Base-by-base conservation (phyloP, 2,113 vertebrate species). In the Anthoscopus minutus region DNA sequence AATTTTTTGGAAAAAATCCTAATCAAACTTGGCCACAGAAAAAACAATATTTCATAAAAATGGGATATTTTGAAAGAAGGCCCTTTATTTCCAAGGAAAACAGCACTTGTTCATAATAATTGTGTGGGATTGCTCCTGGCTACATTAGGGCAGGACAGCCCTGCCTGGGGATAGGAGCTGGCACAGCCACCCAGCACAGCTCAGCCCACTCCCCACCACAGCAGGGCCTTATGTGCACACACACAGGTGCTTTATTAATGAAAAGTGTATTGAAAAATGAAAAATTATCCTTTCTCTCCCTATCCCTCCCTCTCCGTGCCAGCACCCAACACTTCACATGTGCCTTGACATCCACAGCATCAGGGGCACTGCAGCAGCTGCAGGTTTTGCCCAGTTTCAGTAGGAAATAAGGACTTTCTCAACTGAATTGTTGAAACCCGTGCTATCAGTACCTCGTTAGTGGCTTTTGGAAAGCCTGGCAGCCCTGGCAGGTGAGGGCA, bases 81-180 rank as follows among this genome's bases (percentile, higher is more conserved):
- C 23, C 35, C 54, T 92, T 73, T 77, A 82, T 93, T 94, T 95
- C 92, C 93, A 95, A 94, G 50, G 79, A 88, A 96, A 96, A 94
- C 71, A 93, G 30, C 9, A 22, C 86, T 96, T 86, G 71, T 73
- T 96, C 79, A 38, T 86, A 79, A 50, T 82, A 86, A 86, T 62
- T 81, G 54, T 73, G 56, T 64, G 70, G 61, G 93, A 93, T 95
- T 90, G 81, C 76, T 94, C 37, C 65, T 96, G 78, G 86, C 77
- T 48, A 8, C 84, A 11, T 57, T 4, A 54, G 44, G 64, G 17
- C 57, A 76, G 83, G 70, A 76, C 70, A 78, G 40, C 48, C 37
- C 61, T 87, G 77, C 80, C 45, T n/a, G 66, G 62, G 10, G 64
- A 51, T 1, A 22, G 62, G 64, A 81, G 33, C 45, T 38, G 2